phyloP scores from a whole-genome alignment of 2,797 vertebrate genomes.

The Chrysocyon brachyurus region DNA sequence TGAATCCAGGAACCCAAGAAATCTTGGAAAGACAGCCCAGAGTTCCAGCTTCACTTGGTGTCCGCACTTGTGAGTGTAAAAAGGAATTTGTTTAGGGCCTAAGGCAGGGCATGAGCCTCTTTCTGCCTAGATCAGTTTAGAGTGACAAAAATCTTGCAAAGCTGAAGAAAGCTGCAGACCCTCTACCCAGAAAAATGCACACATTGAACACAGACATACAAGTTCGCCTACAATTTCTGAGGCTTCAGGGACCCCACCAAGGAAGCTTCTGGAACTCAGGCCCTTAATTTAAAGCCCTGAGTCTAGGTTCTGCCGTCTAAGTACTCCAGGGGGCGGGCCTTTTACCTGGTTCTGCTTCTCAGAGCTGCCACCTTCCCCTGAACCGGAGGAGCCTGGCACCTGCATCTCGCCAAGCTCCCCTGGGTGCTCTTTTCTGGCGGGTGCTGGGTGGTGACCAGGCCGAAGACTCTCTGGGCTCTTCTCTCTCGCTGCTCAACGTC shows the following conservation, averaged over 20 bases:
- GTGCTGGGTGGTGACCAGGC: neutral
- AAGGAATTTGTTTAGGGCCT: neutral
- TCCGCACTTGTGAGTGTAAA: neutral
- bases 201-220: neutral
- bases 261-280: neutral
- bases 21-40: neutral
- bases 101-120: neutral
- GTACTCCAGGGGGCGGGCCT: neutral
- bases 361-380: accelerated
- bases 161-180: neutral
- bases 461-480: neutral
- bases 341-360: neutral
- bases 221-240: neutral
- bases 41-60: neutral
- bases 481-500: neutral
- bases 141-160: neutral
- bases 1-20: slow-evolving; percentile 17
- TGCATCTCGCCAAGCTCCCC: neutral
- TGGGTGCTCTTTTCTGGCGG: neutral
- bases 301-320: neutral
- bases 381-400: neutral
- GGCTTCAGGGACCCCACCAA: neutral
- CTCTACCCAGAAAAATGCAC: neutral
- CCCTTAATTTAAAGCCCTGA: neutral
- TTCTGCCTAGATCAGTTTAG: neutral